Evolutionary conservation across 2,113 vertebrate genomes (phyloP).

Genomic region (Pachyramphus minor): DNA sequence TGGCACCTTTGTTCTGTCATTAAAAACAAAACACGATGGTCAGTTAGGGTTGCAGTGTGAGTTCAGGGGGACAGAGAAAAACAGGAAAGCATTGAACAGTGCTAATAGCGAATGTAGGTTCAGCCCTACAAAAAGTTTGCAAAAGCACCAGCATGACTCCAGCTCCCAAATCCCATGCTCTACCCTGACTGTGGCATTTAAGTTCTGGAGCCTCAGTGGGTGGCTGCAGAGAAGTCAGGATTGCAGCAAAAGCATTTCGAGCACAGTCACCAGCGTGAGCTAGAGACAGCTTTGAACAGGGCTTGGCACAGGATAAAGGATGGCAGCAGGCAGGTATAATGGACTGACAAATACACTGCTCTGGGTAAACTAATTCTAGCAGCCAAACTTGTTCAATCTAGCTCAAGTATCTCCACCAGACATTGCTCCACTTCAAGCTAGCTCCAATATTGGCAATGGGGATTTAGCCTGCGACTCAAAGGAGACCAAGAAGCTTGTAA

Average conservation of each 20-base stretch:
- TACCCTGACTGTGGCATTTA: background rate
- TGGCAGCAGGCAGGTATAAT: background rate
- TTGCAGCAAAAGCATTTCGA: background rate
- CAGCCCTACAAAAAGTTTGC: background rate
- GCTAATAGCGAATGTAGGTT: background rate
- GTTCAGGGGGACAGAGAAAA: conserved; percentile 37
- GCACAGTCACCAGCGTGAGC: accelerated
- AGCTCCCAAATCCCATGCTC: background rate
- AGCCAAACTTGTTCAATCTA: background rate
- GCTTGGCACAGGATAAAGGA: background rate
- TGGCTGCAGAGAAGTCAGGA: background rate
- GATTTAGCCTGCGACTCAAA: background rate
- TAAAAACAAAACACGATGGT: conserved; percentile 6
- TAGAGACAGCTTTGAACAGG: background rate
- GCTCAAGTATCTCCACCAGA: background rate
- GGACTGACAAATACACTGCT: background rate
- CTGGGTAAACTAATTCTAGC: background rate
- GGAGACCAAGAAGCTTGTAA: background rate
- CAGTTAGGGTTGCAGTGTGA: background rate
- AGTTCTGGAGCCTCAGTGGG: background rate
- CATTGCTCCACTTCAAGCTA: background rate
- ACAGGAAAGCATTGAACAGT: conserved; percentile 29
- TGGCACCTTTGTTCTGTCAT: conserved; percentile 52
- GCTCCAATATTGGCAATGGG: background rate
- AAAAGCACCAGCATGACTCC: background rate